Percentiles rank a stretch among this genome's conserved stretches.
Evolutionary conservation across 2,888 invertebrate species (phyloP).

Genomic region (Oithona nana): DNA sequence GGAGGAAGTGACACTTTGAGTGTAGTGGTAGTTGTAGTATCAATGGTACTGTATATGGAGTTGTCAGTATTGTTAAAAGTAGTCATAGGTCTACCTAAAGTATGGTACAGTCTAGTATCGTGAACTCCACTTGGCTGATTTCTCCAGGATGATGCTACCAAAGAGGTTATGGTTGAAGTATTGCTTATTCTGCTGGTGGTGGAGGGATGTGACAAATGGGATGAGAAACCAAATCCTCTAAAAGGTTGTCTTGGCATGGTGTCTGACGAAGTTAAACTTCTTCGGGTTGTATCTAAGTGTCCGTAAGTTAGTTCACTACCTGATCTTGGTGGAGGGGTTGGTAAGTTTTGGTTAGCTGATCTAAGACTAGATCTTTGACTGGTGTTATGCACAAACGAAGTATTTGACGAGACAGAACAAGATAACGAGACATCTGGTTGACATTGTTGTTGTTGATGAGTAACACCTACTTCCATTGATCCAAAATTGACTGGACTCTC

Average conservation of each 20-base stretch:
- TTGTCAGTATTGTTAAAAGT: not conserved
- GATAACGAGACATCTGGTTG: not conserved
- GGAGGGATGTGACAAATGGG: not conserved
- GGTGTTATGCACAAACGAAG: not conserved
- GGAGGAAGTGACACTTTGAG: conserved; percentile 9
- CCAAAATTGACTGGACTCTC: not conserved
- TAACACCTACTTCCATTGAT: not conserved
- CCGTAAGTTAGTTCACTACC: not conserved
- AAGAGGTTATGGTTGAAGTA: not conserved
- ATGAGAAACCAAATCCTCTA: not conserved
- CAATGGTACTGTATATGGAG: not conserved
- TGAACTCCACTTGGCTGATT: not conserved
- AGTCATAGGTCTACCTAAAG: not conserved
- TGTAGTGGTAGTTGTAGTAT: not conserved
- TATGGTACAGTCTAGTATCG: not conserved
- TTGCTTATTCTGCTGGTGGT: not conserved
- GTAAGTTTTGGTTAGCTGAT: not conserved
- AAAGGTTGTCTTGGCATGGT: not conserved
- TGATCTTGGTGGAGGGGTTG: not conserved
- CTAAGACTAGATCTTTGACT: not conserved
- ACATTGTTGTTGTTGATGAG: not conserved
- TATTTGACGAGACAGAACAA: not conserved
- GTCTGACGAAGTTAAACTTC: not conserved
- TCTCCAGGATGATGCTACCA: not conserved
- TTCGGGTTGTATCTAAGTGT: not conserved